Evolutionary conservation across 1,140 invertebrate species (phyloP).

Genomic region (Leptinotarsa lineolata): DNA sequence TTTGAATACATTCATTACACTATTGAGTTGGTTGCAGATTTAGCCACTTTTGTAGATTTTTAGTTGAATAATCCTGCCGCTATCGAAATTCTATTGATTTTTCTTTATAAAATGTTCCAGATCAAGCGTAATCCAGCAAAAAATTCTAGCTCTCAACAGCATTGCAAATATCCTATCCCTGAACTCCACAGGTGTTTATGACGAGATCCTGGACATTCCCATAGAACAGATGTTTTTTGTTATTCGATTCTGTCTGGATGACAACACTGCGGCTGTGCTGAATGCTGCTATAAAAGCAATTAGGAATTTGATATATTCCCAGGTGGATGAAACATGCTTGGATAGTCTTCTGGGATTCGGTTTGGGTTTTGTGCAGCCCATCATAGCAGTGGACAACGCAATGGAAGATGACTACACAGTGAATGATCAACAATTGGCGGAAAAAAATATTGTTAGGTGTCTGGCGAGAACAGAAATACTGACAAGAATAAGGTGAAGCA

Average conservation of each 20-base stretch:
- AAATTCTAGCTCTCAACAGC: conserved; percentile 75
- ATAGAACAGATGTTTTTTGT: conserved; percentile 76
- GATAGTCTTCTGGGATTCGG: conserved; percentile 72
- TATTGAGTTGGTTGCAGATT: too few relatives aligned
- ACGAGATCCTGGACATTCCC: conserved; percentile 66
- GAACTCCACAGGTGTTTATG: conserved; percentile 72
- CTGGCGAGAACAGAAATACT: conserved; percentile 78
- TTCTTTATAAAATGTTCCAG: conserved; percentile 48
- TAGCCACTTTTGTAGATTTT: too few relatives aligned
- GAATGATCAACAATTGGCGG: conserved; percentile 83
- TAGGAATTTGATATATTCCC: conserved; percentile 72
- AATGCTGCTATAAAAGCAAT: conserved; percentile 74
- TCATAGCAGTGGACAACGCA: conserved; percentile 62
- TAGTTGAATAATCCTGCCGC: too few relatives aligned
- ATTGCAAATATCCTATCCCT: conserved; percentile 79
- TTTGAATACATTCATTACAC: too few relatives aligned
- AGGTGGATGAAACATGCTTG: conserved; percentile 76
- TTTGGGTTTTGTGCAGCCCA: conserved; percentile 67
- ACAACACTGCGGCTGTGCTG: conserved; percentile 73
- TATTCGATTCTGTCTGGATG: conserved; percentile 83
- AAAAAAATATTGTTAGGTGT: conserved; percentile 74
- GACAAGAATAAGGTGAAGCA: conserved; percentile 64
- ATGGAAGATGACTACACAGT: conserved; percentile 68
- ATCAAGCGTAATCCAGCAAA: conserved; percentile 76
- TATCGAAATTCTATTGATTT: too few relatives aligned